Evolutionary conservation across 2,113 vertebrate genomes (phyloP).

Genomic region (Epinephelus lanceolatus): DNA sequence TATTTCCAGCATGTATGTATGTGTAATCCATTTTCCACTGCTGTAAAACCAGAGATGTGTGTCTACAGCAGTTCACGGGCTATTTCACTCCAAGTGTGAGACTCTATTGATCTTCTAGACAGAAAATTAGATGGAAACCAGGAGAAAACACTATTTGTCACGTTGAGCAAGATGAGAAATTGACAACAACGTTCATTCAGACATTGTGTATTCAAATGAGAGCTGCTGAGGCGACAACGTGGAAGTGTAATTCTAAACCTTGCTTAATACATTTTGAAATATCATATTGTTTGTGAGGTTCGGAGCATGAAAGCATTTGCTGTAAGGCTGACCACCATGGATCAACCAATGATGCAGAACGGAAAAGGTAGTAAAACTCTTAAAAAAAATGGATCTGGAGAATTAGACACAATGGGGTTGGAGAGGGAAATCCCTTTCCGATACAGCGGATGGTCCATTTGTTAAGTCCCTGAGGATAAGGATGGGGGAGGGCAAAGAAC

Average conservation of each 20-base stretch:
- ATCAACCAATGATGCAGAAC: constrained; percentile 67
- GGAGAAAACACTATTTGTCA: constrained; percentile 52
- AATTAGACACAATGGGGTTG: constrained; percentile 35
- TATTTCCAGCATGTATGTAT: constrained; percentile 55
- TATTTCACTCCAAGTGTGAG: constrained; percentile 35
- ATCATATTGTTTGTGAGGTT: constrained; percentile 54
- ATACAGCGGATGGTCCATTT: constrained; percentile 65
- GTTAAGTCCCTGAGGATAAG: constrained; percentile 52
- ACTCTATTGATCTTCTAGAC: constrained; percentile 59
- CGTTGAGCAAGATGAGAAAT: constrained; percentile 47
- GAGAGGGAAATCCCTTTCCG: constrained; percentile 60
- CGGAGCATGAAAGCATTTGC: constrained; percentile 68
- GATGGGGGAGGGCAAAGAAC: constrained; percentile 38
- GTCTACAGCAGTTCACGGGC: constrained; percentile 12
- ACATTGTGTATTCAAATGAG: constrained; percentile 42
- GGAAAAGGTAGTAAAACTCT: constrained; percentile 47
- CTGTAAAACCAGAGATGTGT: constrained; percentile 45
- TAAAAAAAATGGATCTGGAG: constrained; percentile 40
- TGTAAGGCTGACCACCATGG: constrained; percentile 52
- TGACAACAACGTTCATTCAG: constrained; percentile 34
- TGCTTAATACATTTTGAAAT: constrained; percentile 27
- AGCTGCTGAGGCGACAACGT: constrained; percentile 36
- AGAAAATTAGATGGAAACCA: constrained; percentile 60
- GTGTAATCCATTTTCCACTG: constrained; percentile 51
- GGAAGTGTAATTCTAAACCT: constrained; percentile 40